Percentiles rank a stretch among this genome's conserved stretches.
Conservation (phyloP, 2,888 invertebrate genomes). For the Polietes domitor region DNA sequence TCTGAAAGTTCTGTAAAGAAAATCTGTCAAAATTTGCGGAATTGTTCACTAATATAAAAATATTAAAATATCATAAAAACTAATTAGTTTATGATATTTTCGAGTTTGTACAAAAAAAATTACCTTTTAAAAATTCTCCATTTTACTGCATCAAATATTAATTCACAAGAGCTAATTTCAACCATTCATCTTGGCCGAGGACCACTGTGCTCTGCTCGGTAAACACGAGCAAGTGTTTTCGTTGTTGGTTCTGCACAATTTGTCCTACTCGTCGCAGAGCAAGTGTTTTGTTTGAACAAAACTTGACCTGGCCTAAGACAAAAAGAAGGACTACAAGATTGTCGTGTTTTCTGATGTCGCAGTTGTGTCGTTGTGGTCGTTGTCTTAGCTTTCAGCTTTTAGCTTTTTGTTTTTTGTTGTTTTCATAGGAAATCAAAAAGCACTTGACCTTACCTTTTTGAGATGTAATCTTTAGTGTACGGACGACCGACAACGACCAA, state of each 20-base stretch:
- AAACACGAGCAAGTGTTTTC: neutral
- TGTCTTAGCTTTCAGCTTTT: neutral
- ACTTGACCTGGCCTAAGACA: slow-evolving; percentile 57
- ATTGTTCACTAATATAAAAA: too few relatives aligned
- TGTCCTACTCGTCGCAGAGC: neutral
- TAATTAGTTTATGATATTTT: too few relatives aligned
- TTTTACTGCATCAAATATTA: too few relatives aligned
- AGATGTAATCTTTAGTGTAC: slow-evolving; percentile 27
- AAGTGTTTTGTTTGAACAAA: slow-evolving; percentile 53
- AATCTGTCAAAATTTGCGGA: too few relatives aligned
- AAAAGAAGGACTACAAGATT: slow-evolving; percentile 12
- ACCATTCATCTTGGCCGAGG: neutral
- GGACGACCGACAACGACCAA: neutral
- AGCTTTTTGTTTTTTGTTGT: slow-evolving; percentile 34
- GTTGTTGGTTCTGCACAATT: slow-evolving; percentile 24
- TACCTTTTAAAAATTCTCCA: too few relatives aligned
- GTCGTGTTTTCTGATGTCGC: slow-evolving; percentile 11
- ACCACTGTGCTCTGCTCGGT: neutral
- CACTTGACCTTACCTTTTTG: slow-evolving; percentile 62
- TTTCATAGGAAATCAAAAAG: slow-evolving; percentile 61
- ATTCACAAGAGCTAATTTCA: too few relatives aligned
- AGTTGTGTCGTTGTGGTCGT: slow-evolving; percentile 7
- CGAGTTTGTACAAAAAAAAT: too few relatives aligned
- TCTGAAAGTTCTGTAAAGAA: too few relatives aligned
- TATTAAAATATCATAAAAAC: too few relatives aligned